phyloP scores from a whole-genome alignment of 2,797 vertebrate genomes.

The Squalus acanthias region DNA sequence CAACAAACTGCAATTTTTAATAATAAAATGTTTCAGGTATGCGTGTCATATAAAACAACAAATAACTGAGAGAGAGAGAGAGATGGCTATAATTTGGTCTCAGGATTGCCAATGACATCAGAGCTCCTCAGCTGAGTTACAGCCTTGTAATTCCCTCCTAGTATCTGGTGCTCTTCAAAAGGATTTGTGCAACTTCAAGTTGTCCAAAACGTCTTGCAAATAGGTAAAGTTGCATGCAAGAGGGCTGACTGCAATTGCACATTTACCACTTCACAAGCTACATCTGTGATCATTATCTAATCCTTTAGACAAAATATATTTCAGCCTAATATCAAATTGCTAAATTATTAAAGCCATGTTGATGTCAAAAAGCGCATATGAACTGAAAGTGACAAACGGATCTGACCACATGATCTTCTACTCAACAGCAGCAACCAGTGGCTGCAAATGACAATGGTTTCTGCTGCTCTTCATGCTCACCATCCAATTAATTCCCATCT shows the following conservation, averaged over 20 bases:
- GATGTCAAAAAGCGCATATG: not conserved
- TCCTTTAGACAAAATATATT: not conserved
- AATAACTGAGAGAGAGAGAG: too few relatives aligned
- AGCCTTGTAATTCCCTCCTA: too few relatives aligned
- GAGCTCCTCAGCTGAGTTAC: too few relatives aligned
- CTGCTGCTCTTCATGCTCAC: not conserved
- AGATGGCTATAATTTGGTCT: too few relatives aligned
- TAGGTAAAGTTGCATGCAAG: not conserved
- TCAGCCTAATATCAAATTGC: not conserved
- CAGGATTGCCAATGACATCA: too few relatives aligned
- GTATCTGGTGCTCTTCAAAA: too few relatives aligned
- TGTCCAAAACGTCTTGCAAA: too few relatives aligned
- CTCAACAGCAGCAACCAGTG: not conserved
- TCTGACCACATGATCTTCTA: not conserved
- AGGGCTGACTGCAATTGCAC: not conserved
- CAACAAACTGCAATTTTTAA: too few relatives aligned
- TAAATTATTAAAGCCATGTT: not conserved
- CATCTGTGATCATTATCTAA: not conserved
- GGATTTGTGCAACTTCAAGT: too few relatives aligned
- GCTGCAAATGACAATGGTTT: not conserved
- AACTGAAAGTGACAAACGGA: not conserved
- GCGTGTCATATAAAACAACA: too few relatives aligned
- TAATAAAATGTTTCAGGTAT: too few relatives aligned
- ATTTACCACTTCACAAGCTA: not conserved
- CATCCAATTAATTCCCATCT: not conserved